Conservation (phyloP, 2,888 invertebrate genomes). For the Philopedon plagiatum region DNA sequence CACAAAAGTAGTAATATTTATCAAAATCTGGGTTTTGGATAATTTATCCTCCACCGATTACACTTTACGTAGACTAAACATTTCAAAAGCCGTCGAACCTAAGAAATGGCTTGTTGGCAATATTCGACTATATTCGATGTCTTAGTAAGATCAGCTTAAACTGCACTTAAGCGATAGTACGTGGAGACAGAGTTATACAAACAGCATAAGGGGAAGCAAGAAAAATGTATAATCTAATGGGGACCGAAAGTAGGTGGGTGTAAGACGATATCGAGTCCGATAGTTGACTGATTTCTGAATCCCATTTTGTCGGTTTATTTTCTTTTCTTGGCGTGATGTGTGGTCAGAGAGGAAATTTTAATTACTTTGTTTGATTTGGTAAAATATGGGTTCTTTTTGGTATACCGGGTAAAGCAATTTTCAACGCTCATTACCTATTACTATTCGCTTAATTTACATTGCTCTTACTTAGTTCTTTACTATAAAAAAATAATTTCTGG, state of each 20-base stretch:
- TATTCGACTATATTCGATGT: slow-evolving; percentile 20
- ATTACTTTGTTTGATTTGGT: slow-evolving; percentile 32
- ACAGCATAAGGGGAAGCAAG: neutral
- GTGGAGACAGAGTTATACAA: neutral
- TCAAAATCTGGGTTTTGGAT: slow-evolving; percentile 38
- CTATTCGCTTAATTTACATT: no score
- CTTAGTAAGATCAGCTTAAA: neutral
- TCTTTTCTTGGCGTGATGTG: slow-evolving; percentile 36
- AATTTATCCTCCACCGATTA: slow-evolving; percentile 33
- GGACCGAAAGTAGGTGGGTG: neutral
- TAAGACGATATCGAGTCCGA: neutral
- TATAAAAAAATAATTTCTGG: no score
- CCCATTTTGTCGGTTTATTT: slow-evolving; percentile 33
- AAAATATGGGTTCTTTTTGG: slow-evolving; percentile 3
- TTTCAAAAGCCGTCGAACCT: slow-evolving; percentile 35
- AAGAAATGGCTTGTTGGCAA: slow-evolving; percentile 35
- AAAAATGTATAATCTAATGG: neutral
- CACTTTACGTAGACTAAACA: slow-evolving; percentile 41
- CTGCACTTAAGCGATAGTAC: no score
- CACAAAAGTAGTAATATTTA: slow-evolving; percentile 33
- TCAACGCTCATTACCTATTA: no score
- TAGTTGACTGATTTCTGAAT: slow-evolving; percentile 39
- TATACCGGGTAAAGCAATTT: no score
- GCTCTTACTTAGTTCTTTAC: no score
- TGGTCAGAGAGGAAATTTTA: slow-evolving; percentile 39